Conservation (phyloP, 1,140 invertebrate genomes). For the Portunus trituberculatus region DNA sequence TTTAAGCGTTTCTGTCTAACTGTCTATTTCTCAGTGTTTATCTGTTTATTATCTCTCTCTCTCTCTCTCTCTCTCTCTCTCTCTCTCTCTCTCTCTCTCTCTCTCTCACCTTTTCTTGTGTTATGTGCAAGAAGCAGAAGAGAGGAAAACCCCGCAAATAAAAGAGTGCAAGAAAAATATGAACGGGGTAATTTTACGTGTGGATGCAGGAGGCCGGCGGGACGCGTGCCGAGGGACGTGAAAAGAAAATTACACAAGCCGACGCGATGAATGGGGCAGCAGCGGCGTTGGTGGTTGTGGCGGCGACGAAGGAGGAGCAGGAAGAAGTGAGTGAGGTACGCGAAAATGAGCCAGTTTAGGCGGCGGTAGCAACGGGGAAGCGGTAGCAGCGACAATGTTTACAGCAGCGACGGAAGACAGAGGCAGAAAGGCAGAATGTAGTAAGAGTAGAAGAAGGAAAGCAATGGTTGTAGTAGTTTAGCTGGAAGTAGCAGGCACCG, state of each 20-base stretch:
- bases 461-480: no score
- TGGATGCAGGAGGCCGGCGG: background rate
- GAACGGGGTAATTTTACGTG: constrained; percentile 3
- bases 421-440: no score
- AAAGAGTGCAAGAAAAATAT: background rate
- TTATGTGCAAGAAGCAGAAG: background rate
- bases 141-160: background rate
- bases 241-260: background rate
- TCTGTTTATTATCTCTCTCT: background rate
- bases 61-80: constrained; percentile 20
- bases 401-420: no score
- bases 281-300: background rate
- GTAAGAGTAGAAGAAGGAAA: no score
- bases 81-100: constrained; percentile 7
- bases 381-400: background rate
- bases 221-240: background rate
- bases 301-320: background rate
- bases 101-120: background rate
- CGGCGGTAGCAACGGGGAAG: background rate
- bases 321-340: background rate
- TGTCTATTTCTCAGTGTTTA: no score
- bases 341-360: background rate
- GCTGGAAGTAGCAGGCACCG: no score
- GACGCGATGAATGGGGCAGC: background rate
- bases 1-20: no score